These are phyloP conservation scores for Neotoxoptera formosana DNA, from an alignment of 1,140 invertebrate genomes.

Conservation along the genomic window DNA sequence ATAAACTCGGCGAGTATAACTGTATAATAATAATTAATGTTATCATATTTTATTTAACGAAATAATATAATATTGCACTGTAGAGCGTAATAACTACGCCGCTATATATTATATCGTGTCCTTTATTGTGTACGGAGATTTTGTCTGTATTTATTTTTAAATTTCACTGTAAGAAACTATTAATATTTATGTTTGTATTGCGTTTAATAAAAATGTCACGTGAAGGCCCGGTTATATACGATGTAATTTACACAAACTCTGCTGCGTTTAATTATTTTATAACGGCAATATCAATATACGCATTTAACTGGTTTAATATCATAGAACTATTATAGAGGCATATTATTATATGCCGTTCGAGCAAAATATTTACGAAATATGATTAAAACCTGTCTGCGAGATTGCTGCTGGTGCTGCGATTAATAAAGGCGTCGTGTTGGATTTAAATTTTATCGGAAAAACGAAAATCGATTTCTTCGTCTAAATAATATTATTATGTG, in stretches of 20 bases:
- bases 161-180: background rate
- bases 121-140: background rate
- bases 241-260: background rate
- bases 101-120: background rate
- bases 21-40: background rate
- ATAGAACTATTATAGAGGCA: background rate
- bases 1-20: background rate
- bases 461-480: background rate
- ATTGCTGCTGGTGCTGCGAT: background rate
- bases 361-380: background rate
- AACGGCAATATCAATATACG: background rate
- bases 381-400: background rate
- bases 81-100: background rate
- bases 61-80: background rate
- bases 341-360: too few species aligned
- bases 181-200: background rate
- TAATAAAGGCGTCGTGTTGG: background rate
- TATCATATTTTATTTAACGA: background rate
- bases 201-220: background rate
- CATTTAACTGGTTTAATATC: background rate
- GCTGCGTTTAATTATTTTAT: background rate
- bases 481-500: too few species aligned
- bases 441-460: background rate
- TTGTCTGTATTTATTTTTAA: background rate
- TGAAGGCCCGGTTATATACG: background rate